Percentiles rank a stretch among this genome's conserved stretches.
phyloP scores from a whole-genome alignment of 2,113 vertebrate genomes.

The Barnardius zonarius region DNA sequence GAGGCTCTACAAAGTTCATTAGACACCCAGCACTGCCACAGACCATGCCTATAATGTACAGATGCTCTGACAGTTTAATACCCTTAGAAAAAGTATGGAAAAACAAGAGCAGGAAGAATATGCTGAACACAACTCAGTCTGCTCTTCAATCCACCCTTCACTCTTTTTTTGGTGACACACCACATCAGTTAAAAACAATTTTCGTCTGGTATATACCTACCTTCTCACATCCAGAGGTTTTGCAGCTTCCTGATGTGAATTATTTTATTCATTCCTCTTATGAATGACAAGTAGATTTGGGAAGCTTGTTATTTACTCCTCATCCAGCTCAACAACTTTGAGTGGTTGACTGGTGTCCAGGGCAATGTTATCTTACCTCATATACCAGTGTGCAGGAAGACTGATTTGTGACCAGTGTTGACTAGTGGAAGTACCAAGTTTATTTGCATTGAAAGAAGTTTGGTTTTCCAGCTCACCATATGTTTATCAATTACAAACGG shows the following conservation, averaged over 20 bases:
- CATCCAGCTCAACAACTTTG: not conserved
- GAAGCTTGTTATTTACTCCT: not conserved
- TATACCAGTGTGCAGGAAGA: not conserved
- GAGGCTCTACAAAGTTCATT: not conserved
- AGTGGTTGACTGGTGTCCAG: not conserved
- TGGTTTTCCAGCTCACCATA: not conserved
- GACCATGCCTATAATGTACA: fast-evolving
- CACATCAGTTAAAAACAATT: not conserved
- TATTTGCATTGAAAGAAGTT: not conserved
- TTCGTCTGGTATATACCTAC: not conserved
- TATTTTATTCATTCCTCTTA: not conserved
- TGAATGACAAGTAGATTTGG: not conserved
- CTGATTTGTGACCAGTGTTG: not conserved
- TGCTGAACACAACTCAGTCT: not conserved
- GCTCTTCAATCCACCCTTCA: not conserved
- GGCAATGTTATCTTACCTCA: not conserved
- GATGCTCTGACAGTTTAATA: not conserved
- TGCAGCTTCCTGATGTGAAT: not conserved
- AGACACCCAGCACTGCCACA: not conserved
- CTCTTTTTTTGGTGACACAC: not conserved
- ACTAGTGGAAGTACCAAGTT: not conserved
- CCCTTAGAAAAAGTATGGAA: not conserved
- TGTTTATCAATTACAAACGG: not conserved
- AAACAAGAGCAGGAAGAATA: not conserved
- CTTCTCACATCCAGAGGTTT: not conserved